A percentile compares a stretch with the other conserved stretches of the same genome.
phyloP scores from a whole-genome alignment of 2,888 invertebrate genomes.

The Bembecia ichneumoniformis region DNA sequence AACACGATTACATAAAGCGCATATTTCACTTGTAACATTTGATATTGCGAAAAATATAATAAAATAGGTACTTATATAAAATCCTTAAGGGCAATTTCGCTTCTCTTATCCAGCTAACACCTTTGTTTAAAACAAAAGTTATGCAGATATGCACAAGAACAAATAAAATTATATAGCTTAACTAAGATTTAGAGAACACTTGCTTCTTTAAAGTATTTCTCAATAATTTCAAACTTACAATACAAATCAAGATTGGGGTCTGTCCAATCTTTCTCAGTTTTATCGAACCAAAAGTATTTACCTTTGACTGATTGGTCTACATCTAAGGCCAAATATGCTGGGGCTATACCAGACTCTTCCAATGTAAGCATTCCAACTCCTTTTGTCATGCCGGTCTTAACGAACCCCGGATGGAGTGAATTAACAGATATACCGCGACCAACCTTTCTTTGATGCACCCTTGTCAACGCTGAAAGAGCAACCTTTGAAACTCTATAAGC shows the following conservation, averaged over 20 bases:
- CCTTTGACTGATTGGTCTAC: constrained; percentile 21
- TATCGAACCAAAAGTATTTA: constrained; percentile 20
- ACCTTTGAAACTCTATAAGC: constrained; percentile 21
- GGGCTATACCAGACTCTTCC: constrained; percentile 15
- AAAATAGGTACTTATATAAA: no score
- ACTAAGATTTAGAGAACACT: neutral
- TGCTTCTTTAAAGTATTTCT: neutral
- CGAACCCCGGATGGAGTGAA: constrained; percentile 23
- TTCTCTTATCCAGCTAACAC: no score
- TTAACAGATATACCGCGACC: constrained; percentile 22
- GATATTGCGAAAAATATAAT: no score
- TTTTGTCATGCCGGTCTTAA: constrained; percentile 22
- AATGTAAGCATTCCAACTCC: constrained; percentile 10
- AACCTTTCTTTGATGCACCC: constrained; percentile 17
- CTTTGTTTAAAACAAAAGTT: no score
- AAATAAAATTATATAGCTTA: neutral
- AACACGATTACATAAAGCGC: no score
- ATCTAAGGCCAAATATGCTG: constrained; percentile 20
- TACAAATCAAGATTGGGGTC: constrained; percentile 9
- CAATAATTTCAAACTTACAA: constrained; percentile 4
- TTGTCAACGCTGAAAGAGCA: constrained; percentile 19
- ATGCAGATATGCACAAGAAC: no score
- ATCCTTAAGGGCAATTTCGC: no score
- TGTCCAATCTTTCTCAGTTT: constrained; percentile 18
- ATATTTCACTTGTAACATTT: no score